Evolutionary conservation across 2,113 vertebrate species (phyloP).

Genomic region (Zosterops japonicus): DNA sequence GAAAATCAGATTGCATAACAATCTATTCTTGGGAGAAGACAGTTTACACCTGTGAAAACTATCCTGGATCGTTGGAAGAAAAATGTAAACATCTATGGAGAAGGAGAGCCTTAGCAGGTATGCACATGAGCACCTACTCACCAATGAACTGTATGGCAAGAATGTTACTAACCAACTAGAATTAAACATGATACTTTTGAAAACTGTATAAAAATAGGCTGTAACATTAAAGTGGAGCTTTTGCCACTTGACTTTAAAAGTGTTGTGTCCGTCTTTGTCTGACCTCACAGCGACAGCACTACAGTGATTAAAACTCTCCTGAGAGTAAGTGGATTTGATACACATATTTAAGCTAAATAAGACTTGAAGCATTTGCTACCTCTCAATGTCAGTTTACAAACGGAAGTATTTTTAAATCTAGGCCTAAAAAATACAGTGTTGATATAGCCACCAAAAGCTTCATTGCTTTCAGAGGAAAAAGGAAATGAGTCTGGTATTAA

Average conservation of each 20-base stretch:
- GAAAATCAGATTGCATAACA: not conserved
- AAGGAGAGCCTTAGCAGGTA: not conserved
- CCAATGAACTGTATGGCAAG: not conserved
- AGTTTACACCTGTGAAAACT: not conserved
- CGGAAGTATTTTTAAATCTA: not conserved
- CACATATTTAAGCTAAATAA: not conserved
- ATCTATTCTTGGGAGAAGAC: not conserved
- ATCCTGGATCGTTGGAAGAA: not conserved
- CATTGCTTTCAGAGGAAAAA: not conserved
- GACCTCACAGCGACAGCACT: not conserved
- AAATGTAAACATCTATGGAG: not conserved
- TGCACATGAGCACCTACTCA: not conserved
- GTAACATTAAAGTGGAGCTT: not conserved
- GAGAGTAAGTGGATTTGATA: not conserved
- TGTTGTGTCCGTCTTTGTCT: not conserved
- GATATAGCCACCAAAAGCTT: not conserved
- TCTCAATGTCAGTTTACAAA: not conserved
- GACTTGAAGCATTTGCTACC: not conserved
- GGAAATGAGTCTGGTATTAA: not conserved
- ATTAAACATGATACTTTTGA: not conserved
- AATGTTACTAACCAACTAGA: not conserved
- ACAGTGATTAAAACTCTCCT: not conserved
- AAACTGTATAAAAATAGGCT: not conserved
- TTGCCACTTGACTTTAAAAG: not conserved
- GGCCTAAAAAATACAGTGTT: not conserved